Evolutionary conservation across 2,888 invertebrate species (phyloP), one percentile per base, ranked within the genome.

Genomic region (Netelia melanura): DNA sequence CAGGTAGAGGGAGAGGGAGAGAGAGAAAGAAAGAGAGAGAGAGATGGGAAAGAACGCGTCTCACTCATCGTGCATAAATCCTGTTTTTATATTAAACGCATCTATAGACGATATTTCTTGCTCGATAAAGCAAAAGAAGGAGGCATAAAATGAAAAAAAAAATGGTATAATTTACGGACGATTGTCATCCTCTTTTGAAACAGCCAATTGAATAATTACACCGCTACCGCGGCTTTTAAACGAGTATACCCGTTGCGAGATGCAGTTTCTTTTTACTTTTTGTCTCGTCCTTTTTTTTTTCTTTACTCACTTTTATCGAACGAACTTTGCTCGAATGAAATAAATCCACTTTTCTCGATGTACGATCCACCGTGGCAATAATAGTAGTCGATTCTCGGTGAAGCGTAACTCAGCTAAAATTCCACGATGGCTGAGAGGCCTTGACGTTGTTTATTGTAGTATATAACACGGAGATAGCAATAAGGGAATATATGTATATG

Each of bases 361-460:
- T 23, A 21, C 30, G 38, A 52, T 72, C 17, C 21, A 8, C 9
- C 21, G 54, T n/a, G 61, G n/a, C 6, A 54, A n/a, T 54, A 54
- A 54, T 17, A 11, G 54, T 21, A 9, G 6, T 62, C 23, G 43
- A 67, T 67, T 44, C 56, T 38, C 23, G 54, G 56, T 43, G 52
- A 62, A 84, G 68, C 67, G 72, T 68, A 81, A 81, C 75, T 84
- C 72, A 62, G 72, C 70, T 52, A 78, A 81, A 74, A 81, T 68
- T 77, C 54, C 67, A 48, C 58, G 72, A 9, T 64, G 6, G 6
- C 43, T n/a, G 44, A 70, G 78, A 70, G 68, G 38, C 78, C 52
- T 30, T 9, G 52, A n/a, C 52, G 70, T 78, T 84, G 84, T 84
- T 81, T 77, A 81, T 84, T 70, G 56, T 48, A 70, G 54, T 64